These are phyloP conservation scores for Saccostrea echinata DNA, from an alignment of 1,140 invertebrate species.

Conservation along the genomic window DNA sequence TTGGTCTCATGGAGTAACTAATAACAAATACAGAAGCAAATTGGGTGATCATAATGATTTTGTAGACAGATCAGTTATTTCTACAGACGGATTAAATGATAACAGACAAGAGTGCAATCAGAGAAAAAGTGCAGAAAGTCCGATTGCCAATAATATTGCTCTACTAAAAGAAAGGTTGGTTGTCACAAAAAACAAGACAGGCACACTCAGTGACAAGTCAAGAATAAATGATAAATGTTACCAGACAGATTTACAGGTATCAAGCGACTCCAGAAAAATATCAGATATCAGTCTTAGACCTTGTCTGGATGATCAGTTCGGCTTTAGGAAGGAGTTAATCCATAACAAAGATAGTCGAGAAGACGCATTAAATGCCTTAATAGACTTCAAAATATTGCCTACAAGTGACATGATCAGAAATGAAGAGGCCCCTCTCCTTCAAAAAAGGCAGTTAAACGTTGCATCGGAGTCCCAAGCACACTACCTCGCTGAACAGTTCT, in stretches of 20 bases:
- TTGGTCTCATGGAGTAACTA: too few relatives aligned
- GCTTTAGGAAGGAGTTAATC: not conserved
- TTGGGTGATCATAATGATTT: too few relatives aligned
- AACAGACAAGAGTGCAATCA: too few relatives aligned
- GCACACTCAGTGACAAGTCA: not conserved
- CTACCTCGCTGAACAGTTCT: slow-evolving; percentile 88
- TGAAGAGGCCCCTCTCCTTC: not conserved
- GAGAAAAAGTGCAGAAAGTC: too few relatives aligned
- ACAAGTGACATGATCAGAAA: not conserved
- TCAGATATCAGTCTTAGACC: not conserved
- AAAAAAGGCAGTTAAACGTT: slow-evolving; percentile 8
- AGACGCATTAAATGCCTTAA: not conserved
- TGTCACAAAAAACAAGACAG: too few relatives aligned
- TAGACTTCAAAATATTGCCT: not conserved
- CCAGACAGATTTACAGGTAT: not conserved
- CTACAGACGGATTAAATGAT: too few relatives aligned
- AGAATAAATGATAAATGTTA: not conserved
- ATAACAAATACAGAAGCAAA: too few relatives aligned
- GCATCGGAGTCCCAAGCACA: slow-evolving; percentile 73
- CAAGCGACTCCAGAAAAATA: not conserved
- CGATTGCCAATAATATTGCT: too few relatives aligned
- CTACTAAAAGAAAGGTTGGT: too few relatives aligned
- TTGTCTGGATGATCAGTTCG: too few relatives aligned
- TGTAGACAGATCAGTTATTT: too few relatives aligned
- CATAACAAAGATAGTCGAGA: not conserved